Base-by-base conservation (phyloP, 1,140 invertebrate genomes). In the Eriocheir sinensis region DNA sequence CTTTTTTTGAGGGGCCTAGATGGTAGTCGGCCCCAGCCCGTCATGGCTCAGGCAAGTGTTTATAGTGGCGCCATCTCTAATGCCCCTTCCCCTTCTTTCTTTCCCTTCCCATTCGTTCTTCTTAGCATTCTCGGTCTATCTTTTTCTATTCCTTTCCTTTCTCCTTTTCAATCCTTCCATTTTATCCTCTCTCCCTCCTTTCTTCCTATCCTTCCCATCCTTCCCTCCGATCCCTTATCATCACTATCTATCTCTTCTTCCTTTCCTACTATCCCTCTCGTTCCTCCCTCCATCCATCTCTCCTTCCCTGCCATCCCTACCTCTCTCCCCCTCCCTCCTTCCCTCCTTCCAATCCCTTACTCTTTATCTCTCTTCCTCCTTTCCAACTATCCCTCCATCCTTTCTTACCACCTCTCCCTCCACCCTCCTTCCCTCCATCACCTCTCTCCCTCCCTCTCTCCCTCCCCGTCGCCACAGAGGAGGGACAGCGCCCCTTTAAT, bases 361-460 rank as follows among this genome's bases (percentile, higher is more conserved):
- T 40, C 3, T n/a, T 38, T 38, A 30, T 79, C 34, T 27, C 34
- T 91, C 48, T 79, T 60, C 21, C 6, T 80, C 27, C 72, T 41
- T 15, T 17, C 91, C n/a, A n/a, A n/a, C n/a, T n/a, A n/a, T 34
- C 32, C 34, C 91, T 30, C 36, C 44, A 9, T 48, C 79, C 53
- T 17, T 34, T 34, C 38, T 44, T 92, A 12, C 34, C 40, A 17
- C 15, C 38, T 9, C 85, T 9, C 44, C 3, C 36, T 2, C 91
- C 60, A 40, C 27, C 38, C 27, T 15, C 3, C 89, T 12, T 90
- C 89, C 15, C 89, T 34, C 34, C 44, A 32, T 34, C 38, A 2
- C 38, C 79, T n/a, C 3, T n/a, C 85, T 89, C 53, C 38, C 48
- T 72, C 41, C 92, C 83, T 34, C 53, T 40, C 79, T 53, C 38